Evolutionary conservation across 1,140 invertebrate genomes (phyloP).

Genomic region (Galendromus occidentalis): DNA sequence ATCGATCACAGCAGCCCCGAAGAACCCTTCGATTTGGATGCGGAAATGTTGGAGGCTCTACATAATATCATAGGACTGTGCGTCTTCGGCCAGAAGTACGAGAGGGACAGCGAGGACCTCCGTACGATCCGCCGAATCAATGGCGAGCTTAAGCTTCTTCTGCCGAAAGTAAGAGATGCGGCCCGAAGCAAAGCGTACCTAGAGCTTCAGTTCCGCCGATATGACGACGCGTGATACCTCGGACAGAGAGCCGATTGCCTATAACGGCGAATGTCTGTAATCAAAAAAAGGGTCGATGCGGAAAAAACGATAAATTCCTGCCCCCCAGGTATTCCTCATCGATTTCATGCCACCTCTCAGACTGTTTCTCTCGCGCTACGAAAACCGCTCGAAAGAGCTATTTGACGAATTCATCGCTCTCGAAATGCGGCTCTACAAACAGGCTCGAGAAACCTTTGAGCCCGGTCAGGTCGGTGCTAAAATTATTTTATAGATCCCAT

Average conservation of each 20-base stretch:
- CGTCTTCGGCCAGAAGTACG: not conserved
- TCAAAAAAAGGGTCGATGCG: no score
- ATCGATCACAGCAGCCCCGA: not conserved
- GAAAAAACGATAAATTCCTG: no score
- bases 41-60: not conserved
- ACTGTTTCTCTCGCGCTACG: not conserved
- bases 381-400: not conserved
- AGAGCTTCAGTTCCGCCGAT: no score
- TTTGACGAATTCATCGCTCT: constrained; percentile 1
- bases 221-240: no score
- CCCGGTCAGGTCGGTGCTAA: not conserved
- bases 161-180: not conserved
- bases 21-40: not conserved
- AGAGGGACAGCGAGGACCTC: not conserved
- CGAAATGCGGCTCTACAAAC: not conserved
- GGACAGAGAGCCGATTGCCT: no score
- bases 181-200: no score
- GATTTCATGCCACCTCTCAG: not conserved
- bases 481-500: no score
- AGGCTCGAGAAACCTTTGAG: not conserved
- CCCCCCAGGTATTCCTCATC: not conserved
- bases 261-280: no score
- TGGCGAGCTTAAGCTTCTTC: not conserved
- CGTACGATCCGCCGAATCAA: not conserved
- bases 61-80: not conserved